phyloP scores from a whole-genome alignment of 2,888 invertebrate species.

The Tortrix viridana region DNA sequence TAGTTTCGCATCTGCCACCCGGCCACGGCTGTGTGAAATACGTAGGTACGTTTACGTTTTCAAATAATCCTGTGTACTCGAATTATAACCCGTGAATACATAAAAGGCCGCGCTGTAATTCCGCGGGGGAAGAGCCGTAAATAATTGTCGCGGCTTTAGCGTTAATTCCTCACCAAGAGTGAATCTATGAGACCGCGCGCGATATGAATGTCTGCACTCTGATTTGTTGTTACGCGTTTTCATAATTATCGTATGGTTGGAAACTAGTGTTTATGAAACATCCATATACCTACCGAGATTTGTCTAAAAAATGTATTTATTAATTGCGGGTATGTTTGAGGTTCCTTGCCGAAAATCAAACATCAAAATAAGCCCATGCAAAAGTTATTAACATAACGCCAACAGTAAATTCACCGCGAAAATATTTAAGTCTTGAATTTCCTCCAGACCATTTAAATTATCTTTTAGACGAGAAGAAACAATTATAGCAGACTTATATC shows the following conservation, averaged over 20 bases:
- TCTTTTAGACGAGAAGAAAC: background rate
- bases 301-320: too few relatives aligned
- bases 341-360: too few relatives aligned
- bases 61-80: constrained; percentile 70
- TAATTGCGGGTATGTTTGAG: too few relatives aligned
- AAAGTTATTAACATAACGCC: too few relatives aligned
- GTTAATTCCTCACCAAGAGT: constrained; percentile 67
- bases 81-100: constrained; percentile 78
- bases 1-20: constrained; percentile 70
- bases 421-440: background rate
- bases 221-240: background rate
- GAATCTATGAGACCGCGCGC: constrained; percentile 64
- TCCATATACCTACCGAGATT: too few relatives aligned
- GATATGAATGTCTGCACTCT: constrained; percentile 38
- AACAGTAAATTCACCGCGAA: too few relatives aligned
- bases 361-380: too few relatives aligned
- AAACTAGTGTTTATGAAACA: background rate
- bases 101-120: constrained; percentile 71
- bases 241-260: background rate
- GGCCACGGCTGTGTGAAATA: constrained; percentile 68
- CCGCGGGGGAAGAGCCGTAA: constrained; percentile 68
- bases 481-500: background rate
- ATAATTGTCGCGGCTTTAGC: constrained; percentile 73
- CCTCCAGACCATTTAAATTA: background rate
- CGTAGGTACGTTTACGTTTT: constrained; percentile 72